phyloP scores from a whole-genome alignment of 2,113 vertebrate species.

The Elephas maximus region DNA sequence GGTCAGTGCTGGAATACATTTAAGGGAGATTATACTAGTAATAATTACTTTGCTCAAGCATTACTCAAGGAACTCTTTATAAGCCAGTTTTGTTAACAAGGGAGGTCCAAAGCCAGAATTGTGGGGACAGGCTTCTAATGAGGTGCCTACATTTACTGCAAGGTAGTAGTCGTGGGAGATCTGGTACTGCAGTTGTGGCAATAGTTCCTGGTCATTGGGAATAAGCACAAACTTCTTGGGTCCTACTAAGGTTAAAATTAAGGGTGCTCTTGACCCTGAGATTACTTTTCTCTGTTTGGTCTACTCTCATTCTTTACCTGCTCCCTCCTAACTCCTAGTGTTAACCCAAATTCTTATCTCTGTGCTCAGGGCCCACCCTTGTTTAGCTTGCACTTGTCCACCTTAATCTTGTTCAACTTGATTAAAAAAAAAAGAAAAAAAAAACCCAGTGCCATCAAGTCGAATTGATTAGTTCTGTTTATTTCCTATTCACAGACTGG shows the following conservation, averaged over 20 bases:
- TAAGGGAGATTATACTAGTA: not conserved
- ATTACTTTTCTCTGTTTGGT: not conserved
- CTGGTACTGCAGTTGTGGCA: not conserved
- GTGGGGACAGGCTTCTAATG: not conserved
- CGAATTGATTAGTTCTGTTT: not conserved
- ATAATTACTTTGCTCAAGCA: not conserved
- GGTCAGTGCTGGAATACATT: not conserved
- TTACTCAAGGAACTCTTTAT: not conserved
- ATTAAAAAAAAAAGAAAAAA: too few relatives aligned
- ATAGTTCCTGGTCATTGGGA: not conserved
- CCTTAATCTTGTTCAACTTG: not conserved
- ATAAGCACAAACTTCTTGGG: not conserved
- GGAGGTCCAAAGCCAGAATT: not conserved
- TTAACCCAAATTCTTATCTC: not conserved
- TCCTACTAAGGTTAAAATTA: not conserved
- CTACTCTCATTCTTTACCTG: not conserved
- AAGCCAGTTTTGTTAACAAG: not conserved
- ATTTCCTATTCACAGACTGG: not conserved
- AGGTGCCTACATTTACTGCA: not conserved
- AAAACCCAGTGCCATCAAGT: too few relatives aligned
- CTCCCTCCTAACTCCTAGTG: not conserved
- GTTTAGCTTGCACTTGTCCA: not conserved
- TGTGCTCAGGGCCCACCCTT: not conserved
- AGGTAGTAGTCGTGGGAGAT: not conserved
- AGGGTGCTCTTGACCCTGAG: not conserved